Evolutionary conservation across 2,797 vertebrate species (phyloP), one percentile per base, ranked within the genome.

Genomic region (Rhincodon typus): DNA sequence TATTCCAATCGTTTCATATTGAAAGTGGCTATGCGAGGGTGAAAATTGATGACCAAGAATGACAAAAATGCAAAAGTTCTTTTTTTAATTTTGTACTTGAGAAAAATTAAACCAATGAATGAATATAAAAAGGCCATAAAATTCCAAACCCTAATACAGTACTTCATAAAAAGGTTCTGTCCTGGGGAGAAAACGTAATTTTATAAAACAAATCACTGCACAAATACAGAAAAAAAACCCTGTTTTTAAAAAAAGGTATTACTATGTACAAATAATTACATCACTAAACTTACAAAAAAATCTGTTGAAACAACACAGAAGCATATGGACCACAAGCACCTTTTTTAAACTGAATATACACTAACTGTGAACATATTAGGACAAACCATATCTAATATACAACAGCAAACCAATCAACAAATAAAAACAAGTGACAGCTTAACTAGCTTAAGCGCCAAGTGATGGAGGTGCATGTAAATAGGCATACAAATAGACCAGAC

Each of bases 221-320:
- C 90, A 93, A 95, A 53, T 74, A 74, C 94, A 77, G 94, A 95
- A 15, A 50, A 15, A 50, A 53, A 74, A 50, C 2, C 57, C 53
- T 74, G 15, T 8, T 94, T 94, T 70, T 10, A 0, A 62, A 95
- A 74, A 95, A 77, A 95, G 2, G 42, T 70, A 94, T n/a, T 77
- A 77, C 94, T 95, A 95, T 77, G 42, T 77, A 95, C 70, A 95
- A 95, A 50, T 95, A 77, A 77, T 95, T 95, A 95, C 94, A 95
- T 34, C 94, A 77, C 94, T 53, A 69, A 94, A 95, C 50, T 46
- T n/a, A 34, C 69, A 95, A 72, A 94, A 67, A 13, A 91, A 57
- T 3, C 38, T 23, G 90, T 93, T 34, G 34, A 74, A 15, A 74
- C 94, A 94, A 94, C 94, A 53, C 2, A 34, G 38, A 19, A 74